Evolutionary conservation across 2,888 invertebrate species (phyloP), one percentile per base, ranked within the genome.

Genomic region (Thera britannica): DNA sequence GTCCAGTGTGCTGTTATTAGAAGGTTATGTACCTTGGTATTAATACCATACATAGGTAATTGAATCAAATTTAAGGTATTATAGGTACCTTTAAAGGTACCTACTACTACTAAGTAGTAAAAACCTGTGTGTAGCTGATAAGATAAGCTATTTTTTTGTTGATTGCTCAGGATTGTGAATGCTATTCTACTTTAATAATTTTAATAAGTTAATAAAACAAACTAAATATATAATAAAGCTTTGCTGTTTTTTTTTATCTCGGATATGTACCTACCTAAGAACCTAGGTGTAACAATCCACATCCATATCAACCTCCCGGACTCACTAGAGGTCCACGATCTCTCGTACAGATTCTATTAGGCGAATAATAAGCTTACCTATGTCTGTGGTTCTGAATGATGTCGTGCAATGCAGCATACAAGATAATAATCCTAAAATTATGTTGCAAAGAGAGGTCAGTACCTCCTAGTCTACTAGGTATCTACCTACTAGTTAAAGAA

Each of bases 1-100:
- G 74, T 74, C 74, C 64, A 49, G n/a, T 54, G 56, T 63, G 49
- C 51, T 72, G 59, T 72, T 54, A 68, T 56, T 67, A 64, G 52
- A 12, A 55, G 23, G 23, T 23, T 23, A 23, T 23, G 23, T 23
- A 23, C 23, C 23, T 23, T 23, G 23, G 23, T 23, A 23, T 23
- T 23, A 23, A 23, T 23, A 23, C 23, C 23, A 23, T 23, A 23
- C 23, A 23, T 23, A 23, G 23, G 23, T 23, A 23, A 23, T 23
- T 23, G 23, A 23, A 23, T 23, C 23, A 23, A 23, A 23, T 23
- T 23, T 23, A 23, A 23, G 23, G 23, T 23, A 23, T 23, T 23
- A 23, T 23, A 23, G 23, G 0, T 23, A 23, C 23, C 23, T 23
- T 23, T 23, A 23, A 23, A 23, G 23, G n/a, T 12, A 49, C 49